Base-by-base conservation (phyloP, 2,888 invertebrate species). In the Stenodema calcarata region DNA sequence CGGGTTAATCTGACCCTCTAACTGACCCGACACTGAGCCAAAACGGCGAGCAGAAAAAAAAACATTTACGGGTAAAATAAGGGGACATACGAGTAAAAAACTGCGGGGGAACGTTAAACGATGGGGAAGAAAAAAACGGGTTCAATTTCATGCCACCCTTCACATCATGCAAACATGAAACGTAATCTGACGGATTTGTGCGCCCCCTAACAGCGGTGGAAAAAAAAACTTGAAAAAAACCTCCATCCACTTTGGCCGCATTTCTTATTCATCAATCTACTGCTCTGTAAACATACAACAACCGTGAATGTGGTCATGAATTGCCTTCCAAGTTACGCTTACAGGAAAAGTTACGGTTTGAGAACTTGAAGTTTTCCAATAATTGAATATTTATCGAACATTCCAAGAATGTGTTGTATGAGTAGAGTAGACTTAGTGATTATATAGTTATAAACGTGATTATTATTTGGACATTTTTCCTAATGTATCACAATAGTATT, bases 131-230 rank as follows among this genome's bases (percentile, higher is more conserved):
- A 75, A 75, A 75, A 75, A 75, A 35, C 75, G 35, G 75, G 35
- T 42, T 75, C 75, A 75, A 30, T 75, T 75, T 75, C 75, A 30
- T 75, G 75, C 35, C 75, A 42, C 75, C 75, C 75, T 75, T 75
- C 75, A 30, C 75, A 41, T 30, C 75, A 42, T 35, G 75, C 75
- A 9, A 75, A 75, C 75, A 75, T 28, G 30, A 42, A n/a, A 75
- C 35, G 75, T 75, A 75, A 75, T 75, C 75, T 75, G 75, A 75
- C 30, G 18, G 75, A 75, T 75, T 75, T 75, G 62, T 9, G 23
- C 27, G 9, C 27, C 62, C 62, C 62, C 11, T 23, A 11, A 50
- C 50, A 23, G 18, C 62, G 23, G 23, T 23, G 23, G 23, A 62
- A 23, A 62, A 23, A 62, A 62, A 62, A 54, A 54, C 3, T n/a